Evolutionary conservation across 2,797 vertebrate genomes (phyloP).

Genomic region (Myiothlypis chrysogaster): DNA sequence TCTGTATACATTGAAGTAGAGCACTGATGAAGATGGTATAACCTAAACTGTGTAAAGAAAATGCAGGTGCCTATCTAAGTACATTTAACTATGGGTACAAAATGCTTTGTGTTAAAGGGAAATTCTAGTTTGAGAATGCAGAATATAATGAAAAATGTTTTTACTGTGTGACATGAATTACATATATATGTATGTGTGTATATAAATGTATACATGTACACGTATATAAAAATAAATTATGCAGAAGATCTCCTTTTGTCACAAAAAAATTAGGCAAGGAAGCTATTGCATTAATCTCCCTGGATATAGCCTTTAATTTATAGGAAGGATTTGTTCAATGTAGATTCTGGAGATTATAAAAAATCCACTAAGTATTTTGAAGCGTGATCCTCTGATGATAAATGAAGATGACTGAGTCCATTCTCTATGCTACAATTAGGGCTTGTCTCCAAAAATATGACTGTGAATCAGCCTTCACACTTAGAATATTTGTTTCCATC

Average conservation of each 20-base stretch:
- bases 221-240: neutral
- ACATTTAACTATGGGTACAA: neutral
- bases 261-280: neutral
- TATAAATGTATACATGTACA: too few species aligned
- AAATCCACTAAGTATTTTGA: neutral
- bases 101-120: neutral
- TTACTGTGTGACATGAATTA: neutral
- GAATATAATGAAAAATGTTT: neutral
- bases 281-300: neutral
- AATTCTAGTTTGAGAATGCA: neutral
- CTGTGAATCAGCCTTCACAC: neutral
- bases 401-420: slow-evolving; percentile 14
- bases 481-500: neutral
- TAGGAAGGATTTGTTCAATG: neutral
- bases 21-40: neutral
- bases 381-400: neutral
- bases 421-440: neutral
- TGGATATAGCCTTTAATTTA: neutral
- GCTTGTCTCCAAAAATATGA: neutral
- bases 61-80: neutral
- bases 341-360: neutral
- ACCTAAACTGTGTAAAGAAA: neutral
- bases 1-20: neutral
- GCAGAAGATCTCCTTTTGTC: neutral
- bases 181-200: neutral